Base-by-base conservation (phyloP, 2,888 invertebrate species). In the Scotopteryx bipunctaria region DNA sequence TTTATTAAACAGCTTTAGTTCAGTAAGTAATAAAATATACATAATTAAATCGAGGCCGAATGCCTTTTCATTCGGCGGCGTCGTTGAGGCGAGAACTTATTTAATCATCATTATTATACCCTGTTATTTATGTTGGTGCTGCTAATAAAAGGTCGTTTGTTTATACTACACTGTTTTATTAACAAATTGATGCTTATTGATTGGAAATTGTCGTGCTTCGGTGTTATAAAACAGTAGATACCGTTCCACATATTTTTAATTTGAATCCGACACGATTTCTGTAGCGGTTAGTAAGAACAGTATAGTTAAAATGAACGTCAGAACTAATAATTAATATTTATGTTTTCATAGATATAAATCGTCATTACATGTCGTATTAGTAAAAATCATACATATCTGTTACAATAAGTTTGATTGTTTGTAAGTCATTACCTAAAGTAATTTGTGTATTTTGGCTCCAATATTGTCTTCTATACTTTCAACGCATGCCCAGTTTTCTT, bases 361-460 rank as follows among this genome's bases (percentile, higher is more conserved):
- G 38, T 43, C 53, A 46, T 55, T 35, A 54, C 46, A 48, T 53
- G 43, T 60, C 35, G 31, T 42, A 17, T 52, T 56, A 59, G 43
- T 59, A 44, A 58, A 55, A 55, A 60, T 69, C 74, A 83, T 80
- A 84, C 87, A 88, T 88, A 88, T 88, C 87, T 79, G 73, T 85
- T 85, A 86, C 59, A 73, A 76, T 86, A 84, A 85, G 83, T 85
- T 83, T 66, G 64, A 73, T 72, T 72, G 69, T 73, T 73, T 73
- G 59, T 55, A 58, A 58, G 23, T 46, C 31, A 42, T 48, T 44
- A 69, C 59, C 64, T 40, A 41, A 36, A 42, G 25, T 46, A 42
- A 31, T 44, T 57, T 76, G 71, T 73, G 74, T 73, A 74, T 73
- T 76, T 43, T 59, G 59, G 59, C 55, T 53, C 15, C 23, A 31